Evolutionary conservation across 1,140 invertebrate species (phyloP), one percentile per base, ranked within the genome.

Genomic region (Zaprionus taronus): DNA sequence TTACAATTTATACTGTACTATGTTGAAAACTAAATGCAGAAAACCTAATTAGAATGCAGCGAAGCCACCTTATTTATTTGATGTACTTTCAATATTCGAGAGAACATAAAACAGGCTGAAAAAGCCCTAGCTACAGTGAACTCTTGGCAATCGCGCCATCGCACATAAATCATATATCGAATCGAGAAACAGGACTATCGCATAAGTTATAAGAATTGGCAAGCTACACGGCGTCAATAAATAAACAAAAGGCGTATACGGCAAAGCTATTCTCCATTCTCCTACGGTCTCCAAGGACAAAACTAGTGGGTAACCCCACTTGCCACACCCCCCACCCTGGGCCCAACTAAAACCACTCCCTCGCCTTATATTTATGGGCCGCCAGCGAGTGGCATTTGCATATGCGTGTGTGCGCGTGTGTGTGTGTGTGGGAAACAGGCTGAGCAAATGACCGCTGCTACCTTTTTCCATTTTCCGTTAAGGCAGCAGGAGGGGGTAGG

Each of bases 181-280:
- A 31, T 11, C n/a, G 31, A 41, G 36, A 44, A 53, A 31, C 28
- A 72, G 67, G 72, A 77, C 81, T 67, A 68, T 81, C 68, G 69
- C 84, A 81, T 79, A 89, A 90, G 85, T 90, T 89, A 89, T 71
- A 89, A 55, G 80, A 89, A 81, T 89, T 89, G 84, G 84, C 84
- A 89, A 90, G 81, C 78, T 31, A 55, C 56, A 77, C 72, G 68
- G 81, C 84, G 78, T 84, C 84, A 90, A 89, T 89, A 89, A 89
- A 89, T 89, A 89, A 90, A 89, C 84, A 89, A 81, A 83, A 84
- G 83, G 81, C 84, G 78, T 89, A 77, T 79, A 77, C 72, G 76
- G 76, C 77, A 61, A 79, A 70, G 53, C 58, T 36, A 26, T 38
- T 74, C 20, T 22, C 20, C 20, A 20, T 20, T 20, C 20, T 20